Base-by-base conservation (phyloP, 1,140 invertebrate species). In the Drosophila kikkawai region DNA sequence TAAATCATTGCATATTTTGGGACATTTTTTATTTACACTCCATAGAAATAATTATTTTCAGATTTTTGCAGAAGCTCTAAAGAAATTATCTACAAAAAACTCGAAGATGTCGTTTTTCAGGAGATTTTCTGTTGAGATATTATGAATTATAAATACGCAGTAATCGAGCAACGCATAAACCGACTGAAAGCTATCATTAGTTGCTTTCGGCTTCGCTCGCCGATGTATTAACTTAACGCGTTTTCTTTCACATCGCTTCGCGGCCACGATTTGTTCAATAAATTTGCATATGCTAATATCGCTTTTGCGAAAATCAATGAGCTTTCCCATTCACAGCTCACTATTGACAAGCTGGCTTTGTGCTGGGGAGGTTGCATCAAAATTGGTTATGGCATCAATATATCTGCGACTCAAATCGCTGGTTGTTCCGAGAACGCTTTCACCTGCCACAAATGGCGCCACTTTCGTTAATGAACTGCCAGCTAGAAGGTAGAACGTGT, bases 211-310 rank as follows among this genome's bases (percentile, higher is more conserved):
- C 39, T 70, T 50, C 37, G 56, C 41, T 48, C 15, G 45, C 36
- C 37, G 53, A 48, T 42, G 45, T 73, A 59, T 71, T 70, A 55
- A 32, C 39, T 42, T 71, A 50, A 59, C 55, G 55, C 68, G 51
- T 42, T 48, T 73, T 58, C 69, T 73, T 74, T 74, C 55, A 53
- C 70, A 50, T 26, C 53, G 78, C 71, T 82, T 74, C 55, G 55
- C 61, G 80, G 82, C 53, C 80, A 58, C 84, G 80, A 83, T 80
- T 87, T 76, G 83, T 83, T 86, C 48, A 66, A 82, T 83, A 63
- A 78, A 87, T 87, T 87, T 75, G 83, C 80, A 88, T 88, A 87
- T 87, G 74, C 71, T 66, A 75, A 76, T 75, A 51, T 80, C 67
- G 73, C 74, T 70, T 64, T 82, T 65, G 59, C 67, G 56, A 77